Base-by-base conservation (phyloP, 2,888 invertebrate species). In the Melinaea menophilus region DNA sequence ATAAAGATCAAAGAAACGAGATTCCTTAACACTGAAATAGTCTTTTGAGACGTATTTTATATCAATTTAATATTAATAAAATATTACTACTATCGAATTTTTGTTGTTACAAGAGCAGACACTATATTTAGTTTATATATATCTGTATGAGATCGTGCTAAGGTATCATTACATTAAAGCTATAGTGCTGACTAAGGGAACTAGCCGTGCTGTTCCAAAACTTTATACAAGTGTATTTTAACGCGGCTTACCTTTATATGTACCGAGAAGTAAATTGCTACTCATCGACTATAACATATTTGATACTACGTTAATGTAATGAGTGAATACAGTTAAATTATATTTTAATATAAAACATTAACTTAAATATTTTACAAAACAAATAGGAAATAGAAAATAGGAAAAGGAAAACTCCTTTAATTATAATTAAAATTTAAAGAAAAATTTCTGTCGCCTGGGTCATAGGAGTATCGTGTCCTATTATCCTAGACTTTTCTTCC, bases 101-200 rank as follows among this genome's bases (percentile, higher is more conserved):
- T 22, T 22, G 22, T 22, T 22, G 22, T 22, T 22, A 5, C 9
- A 55, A 61, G 62, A 54, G 57, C 58, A 51, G 57, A 22, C 22
- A 22, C 22, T 22, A 22, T 22, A 22, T 22, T 22, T 22, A 22
- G 22, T 22, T 22, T 22, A 22, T 22, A 22, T 22, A 22, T 22
- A 22, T 22, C 22, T 46, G 46, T 4, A 46, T n/a, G 12, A n/a
- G 46, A 46, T 46, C 11, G n/a, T n/a, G n/a, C n/a, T n/a, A n/a
- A n/a, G n/a, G n/a, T n/a, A n/a, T n/a, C n/a, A n/a, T n/a, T n/a
- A n/a, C n/a, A n/a, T n/a, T n/a, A n/a, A n/a, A n/a, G n/a, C n/a
- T n/a, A 74, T 79, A 79, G 75, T 77, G 82, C 80, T 81, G 83
- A 83, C 79, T 83, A 83, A 83, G 78, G 82, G 81, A 81, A 76